Base-by-base conservation (phyloP, 2,113 vertebrate genomes). In the Etheostoma spectabile region DNA sequence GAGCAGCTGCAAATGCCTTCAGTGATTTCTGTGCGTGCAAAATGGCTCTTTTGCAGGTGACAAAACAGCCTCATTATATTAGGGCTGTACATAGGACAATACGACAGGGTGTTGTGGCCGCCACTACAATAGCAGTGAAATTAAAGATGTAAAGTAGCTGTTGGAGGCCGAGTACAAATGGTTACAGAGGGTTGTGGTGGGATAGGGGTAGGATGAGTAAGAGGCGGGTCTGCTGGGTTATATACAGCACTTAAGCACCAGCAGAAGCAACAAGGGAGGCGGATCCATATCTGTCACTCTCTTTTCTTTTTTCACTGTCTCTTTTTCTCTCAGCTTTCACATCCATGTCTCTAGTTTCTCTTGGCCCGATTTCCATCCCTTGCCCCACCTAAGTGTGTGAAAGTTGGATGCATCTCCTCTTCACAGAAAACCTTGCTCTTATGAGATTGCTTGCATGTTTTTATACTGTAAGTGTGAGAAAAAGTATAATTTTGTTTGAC, bases 321-420 rank as follows among this genome's bases (percentile, higher is more conserved):
- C 55, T 74, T 82, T 74, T 77, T 82, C 74, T 79, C 82, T 80
- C 33, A 10, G n/a, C 19, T 13, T 64, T 84, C 88, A 71, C 71
- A 79, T 88, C 84, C 62, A 57, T 64, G 86, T 88, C 91, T 94
- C 91, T 84, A 83, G 89, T 93, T 93, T 94, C 90, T 74, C 38
- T 56, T 84, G 91, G 85, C 90, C 93, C 85, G 51, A 62, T 91
- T 93, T 90, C 59, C 82, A 24, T 46, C 70, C 21, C 33, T 60
- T 0, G 66, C 83, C 90, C 87, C 78, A 70, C 85, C 85, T 91
- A 45, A 73, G 42, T 85, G 87, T 91, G 91, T 91, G 86, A 92
- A 90, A 85, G 79, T 61, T 22, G n/a, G 56, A n/a, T 46, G 60
- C 51, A 62, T 74, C 67, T 70, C 70, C 33, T 72, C 38, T 60